Evolutionary conservation across 1,140 invertebrate genomes (phyloP).

Genomic region (Campodea augens): DNA sequence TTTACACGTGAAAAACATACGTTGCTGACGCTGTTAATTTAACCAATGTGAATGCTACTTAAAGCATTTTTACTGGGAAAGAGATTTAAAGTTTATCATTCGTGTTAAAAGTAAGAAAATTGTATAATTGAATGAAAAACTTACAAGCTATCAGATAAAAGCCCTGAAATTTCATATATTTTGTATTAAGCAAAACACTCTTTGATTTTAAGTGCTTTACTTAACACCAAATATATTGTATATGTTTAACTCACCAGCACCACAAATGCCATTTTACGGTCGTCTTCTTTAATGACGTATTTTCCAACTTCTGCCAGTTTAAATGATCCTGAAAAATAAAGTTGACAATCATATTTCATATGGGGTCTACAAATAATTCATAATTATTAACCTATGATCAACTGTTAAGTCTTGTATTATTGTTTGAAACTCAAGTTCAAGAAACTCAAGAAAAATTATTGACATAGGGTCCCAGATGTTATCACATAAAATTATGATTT

Average conservation of each 20-base stretch:
- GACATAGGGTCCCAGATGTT: background rate
- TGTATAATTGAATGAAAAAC: no score
- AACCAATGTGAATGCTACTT: no score
- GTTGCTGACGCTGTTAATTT: no score
- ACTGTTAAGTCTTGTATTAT: background rate
- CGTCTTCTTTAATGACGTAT: slow-evolving; percentile 61
- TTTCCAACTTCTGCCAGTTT: slow-evolving; percentile 23
- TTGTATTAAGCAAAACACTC: no score
- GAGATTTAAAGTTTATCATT: no score
- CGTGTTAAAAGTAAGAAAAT: no score
- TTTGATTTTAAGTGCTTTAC: no score
- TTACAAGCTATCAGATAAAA: no score
- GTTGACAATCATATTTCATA: background rate
- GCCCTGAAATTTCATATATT: no score
- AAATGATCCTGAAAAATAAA: slow-evolving; percentile 19
- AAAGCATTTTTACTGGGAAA: no score
- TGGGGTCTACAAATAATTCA: background rate
- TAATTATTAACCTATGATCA: background rate
- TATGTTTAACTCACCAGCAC: slow-evolving; percentile 57
- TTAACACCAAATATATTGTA: no score
- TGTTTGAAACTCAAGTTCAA: background rate
- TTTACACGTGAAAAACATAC: no score
- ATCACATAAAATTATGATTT: background rate
- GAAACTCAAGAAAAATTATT: background rate
- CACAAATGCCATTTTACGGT: slow-evolving; percentile 61